Evolutionary conservation across 2,888 invertebrate species (phyloP), one percentile per base, ranked within the genome.

Genomic region (Apodemia hepburni): DNA sequence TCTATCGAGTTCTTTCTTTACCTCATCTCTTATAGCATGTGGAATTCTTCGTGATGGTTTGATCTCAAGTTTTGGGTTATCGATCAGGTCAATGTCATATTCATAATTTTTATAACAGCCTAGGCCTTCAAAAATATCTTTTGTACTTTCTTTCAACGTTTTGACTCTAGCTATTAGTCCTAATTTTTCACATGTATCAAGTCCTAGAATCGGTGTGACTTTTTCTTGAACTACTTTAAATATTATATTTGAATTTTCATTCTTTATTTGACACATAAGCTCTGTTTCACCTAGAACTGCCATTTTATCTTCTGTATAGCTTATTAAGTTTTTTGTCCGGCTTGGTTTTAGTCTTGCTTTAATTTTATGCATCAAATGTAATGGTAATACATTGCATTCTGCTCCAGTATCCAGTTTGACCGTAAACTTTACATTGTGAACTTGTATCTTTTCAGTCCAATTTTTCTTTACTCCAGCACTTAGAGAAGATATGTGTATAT

Each of bases 331-430:
- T 57, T 12, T 57, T 57, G 57, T 57, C 12, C 15, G 57, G 29
- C 11, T 57, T 57, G 27, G 57, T 51, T 51, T 51, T 22, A 51
- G 18, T 3, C 11, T 57, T 57, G 29, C 12, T 12, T 57, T 29
- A 29, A 29, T 57, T 29, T 57, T 57, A 9, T 29, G 8, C 29
- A 57, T 57, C 15, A 57, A 57, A 22, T 57, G 3, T 57, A 63
- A 66, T 5, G 63, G 61, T 64, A 66, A 59, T 42, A 64, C 64
- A 18, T 66, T 66, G 60, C 64, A 66, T 60, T 66, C 29, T 59
- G 63, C 64, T 58, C 66, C 66, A 49, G 66, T 63, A 51, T 66
- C 64, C 49, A 66, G 47, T 63, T 66, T 66, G 15, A 22, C 62
- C 1, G 15, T 61, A 45, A 66, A 64, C 42, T 59, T 64, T 17